Percentiles rank a stretch among this genome's conserved stretches.
Conservation (phyloP, 1,140 invertebrate genomes). For the Nautilus pompilius region DNA sequence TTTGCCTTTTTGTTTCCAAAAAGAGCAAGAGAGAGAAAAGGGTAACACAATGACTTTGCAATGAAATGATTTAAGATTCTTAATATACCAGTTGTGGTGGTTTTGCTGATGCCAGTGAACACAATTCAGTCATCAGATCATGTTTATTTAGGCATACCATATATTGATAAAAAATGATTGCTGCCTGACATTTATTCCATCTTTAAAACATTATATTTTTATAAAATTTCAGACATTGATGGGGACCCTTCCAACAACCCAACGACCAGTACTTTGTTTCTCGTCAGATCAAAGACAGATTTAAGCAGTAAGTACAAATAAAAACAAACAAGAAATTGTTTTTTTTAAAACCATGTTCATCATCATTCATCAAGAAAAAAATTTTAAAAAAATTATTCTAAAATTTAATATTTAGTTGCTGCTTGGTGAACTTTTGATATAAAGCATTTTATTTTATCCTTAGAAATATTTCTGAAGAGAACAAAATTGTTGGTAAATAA, state of each 20-base stretch:
- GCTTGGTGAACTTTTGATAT: background rate
- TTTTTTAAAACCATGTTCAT: background rate
- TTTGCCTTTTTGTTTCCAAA: too few species aligned
- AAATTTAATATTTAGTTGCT: background rate
- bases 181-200: too few species aligned
- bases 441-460: background rate
- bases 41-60: too few species aligned
- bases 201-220: too few species aligned
- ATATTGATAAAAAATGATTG: too few species aligned
- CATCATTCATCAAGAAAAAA: background rate
- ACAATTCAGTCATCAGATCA: too few species aligned
- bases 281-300: constrained; percentile 88
- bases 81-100: too few species aligned
- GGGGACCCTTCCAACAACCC: constrained; percentile 95
- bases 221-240: constrained; percentile 70
- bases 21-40: too few species aligned
- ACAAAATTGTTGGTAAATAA: constrained; percentile 1
- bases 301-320: constrained; percentile 52
- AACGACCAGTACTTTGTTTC: constrained; percentile 89
- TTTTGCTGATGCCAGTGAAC: too few species aligned
- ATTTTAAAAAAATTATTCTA: background rate
- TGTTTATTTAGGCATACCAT: too few species aligned
- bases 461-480: background rate
- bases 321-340: constrained; percentile 70
- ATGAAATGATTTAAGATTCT: too few species aligned